Base-by-base conservation (phyloP, 2,888 invertebrate genomes). In the Desoria tigrina region DNA sequence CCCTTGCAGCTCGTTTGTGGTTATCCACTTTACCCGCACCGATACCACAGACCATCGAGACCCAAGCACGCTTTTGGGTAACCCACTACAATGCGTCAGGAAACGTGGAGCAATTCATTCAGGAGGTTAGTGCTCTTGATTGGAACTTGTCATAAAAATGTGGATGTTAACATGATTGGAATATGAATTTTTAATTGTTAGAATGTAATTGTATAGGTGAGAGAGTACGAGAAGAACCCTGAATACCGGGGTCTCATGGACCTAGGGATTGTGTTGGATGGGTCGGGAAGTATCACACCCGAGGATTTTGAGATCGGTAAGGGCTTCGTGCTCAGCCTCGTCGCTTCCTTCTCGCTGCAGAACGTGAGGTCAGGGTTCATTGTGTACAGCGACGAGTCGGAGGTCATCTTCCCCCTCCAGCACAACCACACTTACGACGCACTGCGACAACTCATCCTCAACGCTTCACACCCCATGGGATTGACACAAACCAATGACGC, bases 381-480 rank as follows among this genome's bases (percentile, higher is more conserved):
- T n/a, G n/a, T 45, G 4, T 45, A 45, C 21, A 45, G 45, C n/a
- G 45, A 45, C 45, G 45, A 45, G n/a, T 16, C 45, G 6, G 45
- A 45, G 21, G 45, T 45, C 16, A 45, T 45, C 21, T 45, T 45
- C 45, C 45, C 45, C 4, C n/a, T 45, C n/a, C 9, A 45, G 6
- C 16, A 45, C 45, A 21, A 45, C n/a, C 9, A 18, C 4, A 45
- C 45, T 16, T 45, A 45, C 21, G 45, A 6, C 16, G 45, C 4
- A 3, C 9, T 45, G 6, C 45, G 21, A 16, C 4, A 21, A 4
- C 16, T 45, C 9, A 21, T 45, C 21, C 21, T 45, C n/a, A 45
- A 45, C 16, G 21, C 45, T 16, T 11, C 45, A 6, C 21, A 45
- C 16, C 21, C 45, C 6, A 16, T 45, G 16, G n/a, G n/a, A 45